A percentile compares a stretch with the other conserved stretches of the same genome.
These are phyloP conservation scores for Pachypeltis micranthus DNA, from an alignment of 1,140 invertebrate species.

Conservation along the genomic window DNA sequence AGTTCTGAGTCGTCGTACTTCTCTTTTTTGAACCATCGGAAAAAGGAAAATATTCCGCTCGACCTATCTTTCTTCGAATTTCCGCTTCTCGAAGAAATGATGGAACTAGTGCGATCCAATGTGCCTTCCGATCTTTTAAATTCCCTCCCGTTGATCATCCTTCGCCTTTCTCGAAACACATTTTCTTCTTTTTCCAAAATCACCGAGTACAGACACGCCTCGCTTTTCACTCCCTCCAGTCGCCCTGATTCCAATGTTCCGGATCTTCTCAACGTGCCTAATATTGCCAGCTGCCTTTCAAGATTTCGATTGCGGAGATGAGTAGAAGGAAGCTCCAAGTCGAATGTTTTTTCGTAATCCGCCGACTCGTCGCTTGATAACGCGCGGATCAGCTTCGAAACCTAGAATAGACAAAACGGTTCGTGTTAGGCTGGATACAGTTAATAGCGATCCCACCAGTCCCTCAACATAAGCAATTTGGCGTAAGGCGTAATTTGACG, in stretches of 20 bases:
- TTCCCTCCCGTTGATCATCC: constrained; percentile 1
- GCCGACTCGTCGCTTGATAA: not conserved
- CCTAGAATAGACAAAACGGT: not conserved
- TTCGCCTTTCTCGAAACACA: not conserved
- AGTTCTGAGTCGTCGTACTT: constrained; percentile 23
- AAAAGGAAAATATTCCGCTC: constrained; percentile 38
- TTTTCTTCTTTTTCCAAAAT: not conserved
- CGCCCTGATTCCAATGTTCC: not conserved
- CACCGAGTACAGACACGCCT: not conserved
- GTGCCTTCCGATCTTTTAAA: constrained; percentile 6
- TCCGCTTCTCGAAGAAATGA: constrained; percentile 13
- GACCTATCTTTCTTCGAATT: constrained; percentile 20
- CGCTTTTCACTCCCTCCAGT: not conserved
- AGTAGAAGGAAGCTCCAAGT: not conserved
- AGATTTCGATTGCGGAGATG: not conserved
- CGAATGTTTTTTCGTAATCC: not conserved
- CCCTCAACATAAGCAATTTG: too few relatives aligned
- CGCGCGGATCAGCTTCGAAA: not conserved
- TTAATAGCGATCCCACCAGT: too few relatives aligned
- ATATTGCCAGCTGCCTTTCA: not conserved
- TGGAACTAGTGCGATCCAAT: constrained; percentile 1
- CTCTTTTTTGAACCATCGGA: constrained; percentile 38
- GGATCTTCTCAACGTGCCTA: not conserved
- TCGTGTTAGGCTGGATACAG: too few relatives aligned
- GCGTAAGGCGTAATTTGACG: too few relatives aligned